These are phyloP conservation scores for Machaerirhynchus nigripectus DNA, from an alignment of 2,113 vertebrate genomes.

Conservation along the genomic window DNA sequence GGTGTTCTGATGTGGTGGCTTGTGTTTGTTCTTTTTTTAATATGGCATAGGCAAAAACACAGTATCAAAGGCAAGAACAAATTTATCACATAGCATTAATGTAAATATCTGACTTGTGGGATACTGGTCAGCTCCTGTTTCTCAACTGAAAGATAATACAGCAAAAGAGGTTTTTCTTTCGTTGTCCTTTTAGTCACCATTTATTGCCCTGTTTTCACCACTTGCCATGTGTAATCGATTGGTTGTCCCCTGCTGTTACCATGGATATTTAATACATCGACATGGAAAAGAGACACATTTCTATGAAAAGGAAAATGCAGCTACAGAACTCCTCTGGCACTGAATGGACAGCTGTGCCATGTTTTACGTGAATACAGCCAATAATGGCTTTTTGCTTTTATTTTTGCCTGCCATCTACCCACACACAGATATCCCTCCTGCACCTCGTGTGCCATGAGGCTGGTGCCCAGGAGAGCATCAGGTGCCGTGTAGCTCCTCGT, in stretches of 20 bases:
- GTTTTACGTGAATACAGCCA: not conserved
- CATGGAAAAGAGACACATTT: not conserved
- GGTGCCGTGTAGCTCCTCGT: fast-evolving
- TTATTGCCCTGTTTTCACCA: not conserved
- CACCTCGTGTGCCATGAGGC: fast-evolving
- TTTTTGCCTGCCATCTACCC: not conserved
- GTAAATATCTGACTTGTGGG: not conserved
- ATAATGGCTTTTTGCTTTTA: not conserved
- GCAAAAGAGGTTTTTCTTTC: not conserved
- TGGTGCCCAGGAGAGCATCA: not conserved
- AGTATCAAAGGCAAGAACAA: not conserved
- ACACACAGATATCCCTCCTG: not conserved
- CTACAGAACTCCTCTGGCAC: not conserved
- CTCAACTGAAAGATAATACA: not conserved
- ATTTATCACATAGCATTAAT: not conserved
- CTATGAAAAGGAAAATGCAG: not conserved
- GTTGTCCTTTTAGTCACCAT: not conserved
- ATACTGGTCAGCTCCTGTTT: not conserved
- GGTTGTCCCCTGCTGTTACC: constrained; percentile 7
- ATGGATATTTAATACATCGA: not conserved
- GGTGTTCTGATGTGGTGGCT: not conserved
- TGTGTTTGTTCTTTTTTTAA: not conserved
- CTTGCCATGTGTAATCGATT: not conserved
- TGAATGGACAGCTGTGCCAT: not conserved
- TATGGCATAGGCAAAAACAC: not conserved